Evolutionary conservation across 2,797 vertebrate species (phyloP).

Genomic region (Molossus alvarezi): DNA sequence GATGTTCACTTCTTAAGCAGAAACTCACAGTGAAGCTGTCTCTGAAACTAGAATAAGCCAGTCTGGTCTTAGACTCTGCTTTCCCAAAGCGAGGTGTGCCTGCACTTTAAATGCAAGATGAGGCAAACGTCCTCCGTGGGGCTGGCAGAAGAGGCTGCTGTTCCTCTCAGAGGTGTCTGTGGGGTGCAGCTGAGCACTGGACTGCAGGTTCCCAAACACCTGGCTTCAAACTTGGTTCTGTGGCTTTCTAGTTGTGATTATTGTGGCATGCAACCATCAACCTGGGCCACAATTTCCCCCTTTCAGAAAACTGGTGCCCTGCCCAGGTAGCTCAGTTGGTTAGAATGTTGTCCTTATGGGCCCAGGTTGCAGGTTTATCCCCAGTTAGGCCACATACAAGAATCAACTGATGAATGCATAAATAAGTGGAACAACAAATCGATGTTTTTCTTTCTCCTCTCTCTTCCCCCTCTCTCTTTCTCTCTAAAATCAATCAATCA

Average conservation of each 20-base stretch:
- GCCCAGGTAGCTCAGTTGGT: no score
- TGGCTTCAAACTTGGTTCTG: slow-evolving; percentile 27
- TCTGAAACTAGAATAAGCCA: not conserved
- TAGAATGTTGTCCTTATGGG: no score
- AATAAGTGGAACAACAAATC: no score
- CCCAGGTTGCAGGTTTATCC: no score
- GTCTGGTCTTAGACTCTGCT: not conserved
- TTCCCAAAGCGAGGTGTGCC: not conserved
- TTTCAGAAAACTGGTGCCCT: not conserved
- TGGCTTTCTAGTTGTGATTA: not conserved
- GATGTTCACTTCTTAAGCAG: not conserved
- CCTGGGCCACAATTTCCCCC: not conserved
- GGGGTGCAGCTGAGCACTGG: not conserved
- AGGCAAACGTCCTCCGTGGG: not conserved
- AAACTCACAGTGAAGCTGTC: not conserved
- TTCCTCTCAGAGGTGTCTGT: not conserved
- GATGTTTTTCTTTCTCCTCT: no score
- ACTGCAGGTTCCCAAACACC: not conserved
- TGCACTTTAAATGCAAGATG: not conserved
- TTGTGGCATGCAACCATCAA: not conserved
- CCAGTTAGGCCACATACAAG: no score
- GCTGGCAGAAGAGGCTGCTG: not conserved
- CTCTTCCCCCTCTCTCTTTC: no score
- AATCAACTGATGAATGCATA: no score
- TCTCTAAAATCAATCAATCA: no score